These are phyloP conservation scores for Zaprionus ornatus DNA, from an alignment of 1,140 invertebrate genomes.

Conservation along the genomic window DNA sequence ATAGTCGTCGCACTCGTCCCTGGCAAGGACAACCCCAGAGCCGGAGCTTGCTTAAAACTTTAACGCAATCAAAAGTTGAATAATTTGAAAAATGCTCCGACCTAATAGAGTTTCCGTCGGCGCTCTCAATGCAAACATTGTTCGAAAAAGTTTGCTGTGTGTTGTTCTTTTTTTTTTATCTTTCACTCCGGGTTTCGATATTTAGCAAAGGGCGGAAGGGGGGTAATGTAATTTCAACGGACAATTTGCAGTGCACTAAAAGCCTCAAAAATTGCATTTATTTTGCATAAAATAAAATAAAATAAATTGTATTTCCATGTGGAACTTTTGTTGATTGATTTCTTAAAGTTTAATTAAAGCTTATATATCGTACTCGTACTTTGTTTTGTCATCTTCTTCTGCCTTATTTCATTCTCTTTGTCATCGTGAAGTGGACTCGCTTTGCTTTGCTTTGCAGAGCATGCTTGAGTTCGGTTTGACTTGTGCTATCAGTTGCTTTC, in stretches of 20 bases:
- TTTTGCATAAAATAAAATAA: background rate
- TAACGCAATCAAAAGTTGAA: constrained; percentile 2
- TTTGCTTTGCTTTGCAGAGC: constrained; percentile 17
- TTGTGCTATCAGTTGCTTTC: constrained; percentile 27
- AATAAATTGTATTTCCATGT: too few relatives aligned
- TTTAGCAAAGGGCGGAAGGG: background rate
- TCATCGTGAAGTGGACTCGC: background rate
- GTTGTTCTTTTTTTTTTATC: background rate
- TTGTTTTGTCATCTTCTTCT: too few relatives aligned
- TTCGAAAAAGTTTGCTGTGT: background rate
- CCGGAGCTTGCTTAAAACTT: background rate
- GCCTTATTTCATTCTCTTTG: background rate
- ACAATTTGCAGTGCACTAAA: background rate
- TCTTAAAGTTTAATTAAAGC: background rate
- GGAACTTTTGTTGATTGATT: background rate
- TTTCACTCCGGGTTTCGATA: background rate
- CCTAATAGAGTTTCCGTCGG: background rate
- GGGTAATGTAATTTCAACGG: background rate
- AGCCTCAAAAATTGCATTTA: constrained; percentile 2
- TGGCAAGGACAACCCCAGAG: background rate
- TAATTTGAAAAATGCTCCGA: constrained; percentile 1
- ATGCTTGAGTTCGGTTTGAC: constrained; percentile 47
- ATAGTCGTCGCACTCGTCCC: constrained; percentile 15
- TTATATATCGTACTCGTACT: too few relatives aligned
- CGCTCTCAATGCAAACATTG: background rate